phyloP scores from a whole-genome alignment of 2,113 vertebrate genomes.

The Sylvilagus bachmani region DNA sequence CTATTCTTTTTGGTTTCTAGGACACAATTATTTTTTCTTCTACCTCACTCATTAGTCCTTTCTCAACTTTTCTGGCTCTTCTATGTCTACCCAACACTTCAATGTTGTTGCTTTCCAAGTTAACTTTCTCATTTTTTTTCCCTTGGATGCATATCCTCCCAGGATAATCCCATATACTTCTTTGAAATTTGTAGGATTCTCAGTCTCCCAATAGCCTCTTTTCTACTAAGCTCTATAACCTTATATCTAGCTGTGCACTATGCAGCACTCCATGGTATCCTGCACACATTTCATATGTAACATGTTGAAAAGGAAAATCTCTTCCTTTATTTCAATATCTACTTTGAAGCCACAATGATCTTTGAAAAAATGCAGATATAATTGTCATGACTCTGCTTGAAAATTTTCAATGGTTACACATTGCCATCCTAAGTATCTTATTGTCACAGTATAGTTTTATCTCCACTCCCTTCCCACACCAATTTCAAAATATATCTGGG shows the following conservation, averaged over 20 bases:
- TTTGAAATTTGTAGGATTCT: not conserved
- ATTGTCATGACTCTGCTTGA: not conserved
- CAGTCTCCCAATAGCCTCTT: not conserved
- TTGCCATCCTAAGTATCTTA: not conserved
- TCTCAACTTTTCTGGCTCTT: not conserved
- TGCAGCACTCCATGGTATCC: not conserved
- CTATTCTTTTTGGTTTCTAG: not conserved
- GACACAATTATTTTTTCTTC: not conserved
- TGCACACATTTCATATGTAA: not conserved
- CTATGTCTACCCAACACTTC: not conserved
- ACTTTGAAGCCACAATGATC: not conserved
- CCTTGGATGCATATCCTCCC: not conserved
- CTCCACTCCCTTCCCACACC: not conserved
- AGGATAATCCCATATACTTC: not conserved
- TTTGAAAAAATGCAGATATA: not conserved
- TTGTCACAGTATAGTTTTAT: not conserved
- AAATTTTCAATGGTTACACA: not conserved
- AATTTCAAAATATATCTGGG: not conserved
- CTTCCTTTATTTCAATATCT: not conserved
- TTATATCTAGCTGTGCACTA: not conserved
- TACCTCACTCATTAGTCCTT: not conserved
- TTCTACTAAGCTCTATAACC: not conserved
- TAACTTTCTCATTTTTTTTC: not conserved
- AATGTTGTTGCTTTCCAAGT: constrained; percentile 4
- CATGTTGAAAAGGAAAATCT: not conserved